Conservation (phyloP, 2,113 vertebrate species). For the Apistogramma diplotaenia region DNA sequence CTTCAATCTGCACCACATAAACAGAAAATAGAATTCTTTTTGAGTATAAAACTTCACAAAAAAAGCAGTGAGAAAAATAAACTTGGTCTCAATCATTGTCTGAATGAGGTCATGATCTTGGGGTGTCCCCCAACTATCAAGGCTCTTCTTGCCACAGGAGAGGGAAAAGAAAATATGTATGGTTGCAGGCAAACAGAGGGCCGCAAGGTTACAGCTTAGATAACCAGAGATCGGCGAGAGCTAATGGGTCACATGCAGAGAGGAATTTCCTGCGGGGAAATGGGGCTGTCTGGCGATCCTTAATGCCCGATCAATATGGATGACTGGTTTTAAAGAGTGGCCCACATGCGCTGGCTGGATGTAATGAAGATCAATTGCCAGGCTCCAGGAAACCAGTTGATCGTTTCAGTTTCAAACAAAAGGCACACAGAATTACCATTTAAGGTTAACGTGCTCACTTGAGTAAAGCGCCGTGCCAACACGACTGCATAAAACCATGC, state of each 20-base stretch:
- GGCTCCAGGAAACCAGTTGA: slow-evolving; percentile 21
- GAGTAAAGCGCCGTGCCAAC: not conserved
- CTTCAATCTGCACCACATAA: not conserved
- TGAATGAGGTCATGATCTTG: not conserved
- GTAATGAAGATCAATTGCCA: slow-evolving; percentile 45
- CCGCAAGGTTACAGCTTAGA: slow-evolving; percentile 34
- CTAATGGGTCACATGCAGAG: not conserved
- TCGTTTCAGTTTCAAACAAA: slow-evolving; percentile 41
- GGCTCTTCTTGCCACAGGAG: not conserved
- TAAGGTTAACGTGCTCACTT: not conserved
- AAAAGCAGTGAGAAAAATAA: not conserved
- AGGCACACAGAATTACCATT: not conserved
- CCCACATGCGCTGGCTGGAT: slow-evolving; percentile 33
- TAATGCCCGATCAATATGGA: slow-evolving; percentile 54
- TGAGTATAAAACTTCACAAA: not conserved
- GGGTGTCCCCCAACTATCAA: not conserved
- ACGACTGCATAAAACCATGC: not conserved
- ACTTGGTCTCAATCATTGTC: not conserved
- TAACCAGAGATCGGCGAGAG: slow-evolving; percentile 54
- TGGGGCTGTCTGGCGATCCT: slow-evolving; percentile 26
- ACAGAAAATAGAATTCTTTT: not conserved
- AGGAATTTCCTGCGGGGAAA: slow-evolving; percentile 33
- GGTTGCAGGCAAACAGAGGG: not conserved
- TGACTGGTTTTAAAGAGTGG: slow-evolving; percentile 57
- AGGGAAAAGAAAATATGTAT: not conserved